Base-by-base conservation (phyloP, 2,113 vertebrate species). In the Cacatua alba region DNA sequence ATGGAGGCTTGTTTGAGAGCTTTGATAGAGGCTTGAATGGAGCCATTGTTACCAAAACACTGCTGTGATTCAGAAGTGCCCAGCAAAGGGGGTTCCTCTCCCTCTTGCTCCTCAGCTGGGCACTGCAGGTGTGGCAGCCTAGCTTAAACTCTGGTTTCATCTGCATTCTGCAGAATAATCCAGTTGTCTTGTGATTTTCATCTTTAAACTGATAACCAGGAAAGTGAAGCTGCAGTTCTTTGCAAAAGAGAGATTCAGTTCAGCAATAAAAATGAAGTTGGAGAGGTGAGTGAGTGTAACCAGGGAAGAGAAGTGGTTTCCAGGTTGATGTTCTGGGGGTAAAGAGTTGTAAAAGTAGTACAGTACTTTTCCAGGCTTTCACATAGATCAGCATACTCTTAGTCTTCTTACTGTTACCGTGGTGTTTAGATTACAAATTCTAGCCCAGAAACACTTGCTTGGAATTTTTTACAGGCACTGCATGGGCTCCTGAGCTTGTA, bases 1-100 rank as follows among this genome's bases (percentile, higher is more conserved):
- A 96, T 81, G 94, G 90, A 69, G 71, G 57, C 92, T 97, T 97
- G 95, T 97, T 97, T 95, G 78, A 79, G 91, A 96, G 91, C 88
- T 96, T 96, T 18, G 0, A 77, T 87, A 91, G 85, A 86, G 69
- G 90, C 72, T 81, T 96, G 94, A 97, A 97, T 97, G 95, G 92
- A 90, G 74, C 71, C 80, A 87, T 97, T 97, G 95, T 97, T 97
- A 92, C 67, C 60, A 62, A 92, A 94, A 97, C 94, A 96, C 90
- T 97, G 89, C 70, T 52, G 82, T 93, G 92, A 95, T 97, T 98
- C 92, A 97, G 55, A 89, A 94, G 71, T 82, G 37, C 69, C 88
- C 78, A 57, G 91, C 64, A 74, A 93, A 95, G 59, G 82, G 91
- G 55, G 11, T 86, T 91, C 74, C 68, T 95, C 79, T 97, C 77